Evolutionary conservation across 2,797 vertebrate species (phyloP).

Genomic region (Hippocampus kuda): DNA sequence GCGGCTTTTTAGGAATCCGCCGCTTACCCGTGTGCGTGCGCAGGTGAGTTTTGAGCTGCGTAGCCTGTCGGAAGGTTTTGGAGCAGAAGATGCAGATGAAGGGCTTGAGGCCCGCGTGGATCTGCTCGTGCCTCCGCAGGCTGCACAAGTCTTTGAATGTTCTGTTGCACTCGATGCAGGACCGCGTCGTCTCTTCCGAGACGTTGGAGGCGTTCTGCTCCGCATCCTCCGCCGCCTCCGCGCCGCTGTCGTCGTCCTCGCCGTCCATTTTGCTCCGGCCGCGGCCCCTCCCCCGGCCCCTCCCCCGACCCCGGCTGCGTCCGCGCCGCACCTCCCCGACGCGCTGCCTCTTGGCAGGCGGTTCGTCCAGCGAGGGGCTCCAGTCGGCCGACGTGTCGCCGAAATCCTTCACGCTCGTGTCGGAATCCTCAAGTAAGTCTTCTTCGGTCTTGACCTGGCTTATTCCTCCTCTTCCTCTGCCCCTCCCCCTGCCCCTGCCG

Average conservation of each 20-base stretch:
- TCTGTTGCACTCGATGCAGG: slow-evolving; percentile 84
- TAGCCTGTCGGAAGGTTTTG: slow-evolving; percentile 92
- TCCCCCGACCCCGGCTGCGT: background rate
- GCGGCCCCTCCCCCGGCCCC: slow-evolving; percentile 1
- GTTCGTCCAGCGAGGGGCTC: slow-evolving; percentile 50
- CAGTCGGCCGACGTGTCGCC: slow-evolving; percentile 49
- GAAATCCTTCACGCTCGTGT: slow-evolving; percentile 41
- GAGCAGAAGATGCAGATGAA: slow-evolving; percentile 92
- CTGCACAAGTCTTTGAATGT: slow-evolving; percentile 93
- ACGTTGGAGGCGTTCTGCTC: slow-evolving; percentile 43
- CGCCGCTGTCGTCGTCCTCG: slow-evolving; percentile 56
- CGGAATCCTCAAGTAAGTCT: slow-evolving; percentile 25
- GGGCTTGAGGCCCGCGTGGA: slow-evolving; percentile 93
- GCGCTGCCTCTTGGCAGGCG: slow-evolving; percentile 26
- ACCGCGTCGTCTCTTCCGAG: slow-evolving; percentile 66
- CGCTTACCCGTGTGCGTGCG: slow-evolving; percentile 92
- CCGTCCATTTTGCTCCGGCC: slow-evolving; percentile 56
- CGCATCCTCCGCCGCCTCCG: slow-evolving; percentile 18
- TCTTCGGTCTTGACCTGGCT: slow-evolving; percentile 24
- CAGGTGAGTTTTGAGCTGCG: slow-evolving; percentile 95
- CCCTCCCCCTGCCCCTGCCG: slow-evolving; percentile 47
- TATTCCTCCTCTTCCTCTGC: slow-evolving; percentile 24
- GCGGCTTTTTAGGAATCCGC: background rate
- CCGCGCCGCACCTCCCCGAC: slow-evolving; percentile 9
- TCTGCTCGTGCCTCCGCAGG: slow-evolving; percentile 89